A percentile compares a stretch with the other conserved stretches of the same genome.
Evolutionary conservation across 2,888 invertebrate species (phyloP).

Genomic region (Ormyrus pomaceus): DNA sequence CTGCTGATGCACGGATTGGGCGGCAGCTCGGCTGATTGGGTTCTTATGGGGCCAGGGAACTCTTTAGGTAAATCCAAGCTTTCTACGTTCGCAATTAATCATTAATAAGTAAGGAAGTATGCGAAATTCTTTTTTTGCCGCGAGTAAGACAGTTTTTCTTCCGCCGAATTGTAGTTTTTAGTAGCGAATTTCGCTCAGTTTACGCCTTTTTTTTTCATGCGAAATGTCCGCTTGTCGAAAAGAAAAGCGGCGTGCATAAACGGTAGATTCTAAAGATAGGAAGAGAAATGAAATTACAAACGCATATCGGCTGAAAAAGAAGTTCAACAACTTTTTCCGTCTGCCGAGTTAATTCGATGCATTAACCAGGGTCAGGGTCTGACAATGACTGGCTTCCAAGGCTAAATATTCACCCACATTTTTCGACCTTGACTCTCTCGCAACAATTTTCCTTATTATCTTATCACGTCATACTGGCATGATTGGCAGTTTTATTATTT

Average conservation of each 20-base stretch:
- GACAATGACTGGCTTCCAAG: conserved; percentile 35
- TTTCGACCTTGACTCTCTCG: conserved; percentile 33
- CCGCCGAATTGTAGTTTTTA: too few species aligned
- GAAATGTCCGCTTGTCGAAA: not conserved
- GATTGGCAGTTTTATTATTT: too few species aligned
- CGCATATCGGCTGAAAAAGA: not conserved
- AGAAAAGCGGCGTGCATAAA: not conserved
- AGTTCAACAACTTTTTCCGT: conserved; percentile 24
- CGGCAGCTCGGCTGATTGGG: conserved; percentile 83
- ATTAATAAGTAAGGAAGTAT: not conserved
- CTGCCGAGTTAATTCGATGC: not conserved
- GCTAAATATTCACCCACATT: conserved; percentile 26
- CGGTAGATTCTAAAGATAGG: not conserved
- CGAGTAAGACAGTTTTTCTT: too few species aligned
- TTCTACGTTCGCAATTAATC: not conserved
- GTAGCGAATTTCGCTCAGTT: too few species aligned
- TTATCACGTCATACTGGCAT: too few species aligned
- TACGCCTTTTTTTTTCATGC: too few species aligned
- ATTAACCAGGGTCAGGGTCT: conserved; percentile 3
- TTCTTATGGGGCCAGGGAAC: conserved; percentile 82
- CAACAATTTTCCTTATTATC: too few species aligned
- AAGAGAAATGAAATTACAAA: too few species aligned
- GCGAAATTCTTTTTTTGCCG: too few species aligned
- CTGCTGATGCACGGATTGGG: conserved; percentile 80
- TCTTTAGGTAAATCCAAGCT: conserved; percentile 78